Evolutionary conservation across 2,888 invertebrate species (phyloP).

Genomic region (Aleiodes testaceus): DNA sequence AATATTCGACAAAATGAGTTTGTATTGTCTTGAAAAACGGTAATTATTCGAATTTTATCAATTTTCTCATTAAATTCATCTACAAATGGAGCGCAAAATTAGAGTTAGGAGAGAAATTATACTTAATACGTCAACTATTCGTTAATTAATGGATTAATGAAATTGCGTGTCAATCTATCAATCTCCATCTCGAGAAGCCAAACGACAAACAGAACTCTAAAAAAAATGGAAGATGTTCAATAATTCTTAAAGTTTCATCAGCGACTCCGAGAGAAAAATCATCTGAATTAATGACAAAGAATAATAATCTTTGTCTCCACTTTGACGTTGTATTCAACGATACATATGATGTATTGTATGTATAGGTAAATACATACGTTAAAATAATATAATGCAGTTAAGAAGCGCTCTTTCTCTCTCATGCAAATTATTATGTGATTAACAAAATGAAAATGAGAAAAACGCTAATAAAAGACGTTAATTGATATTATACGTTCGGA

Average conservation of each 20-base stretch:
- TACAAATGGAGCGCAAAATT: too few relatives aligned
- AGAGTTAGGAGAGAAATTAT: too few relatives aligned
- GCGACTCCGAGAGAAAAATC: slow-evolving; percentile 42
- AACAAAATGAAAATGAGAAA: slow-evolving; percentile 30
- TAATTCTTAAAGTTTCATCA: slow-evolving; percentile 15
- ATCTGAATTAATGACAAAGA: background rate
- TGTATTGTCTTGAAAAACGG: too few relatives aligned
- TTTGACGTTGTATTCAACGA: slow-evolving; percentile 13
- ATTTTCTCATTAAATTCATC: too few relatives aligned
- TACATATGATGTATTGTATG: slow-evolving; percentile 37
- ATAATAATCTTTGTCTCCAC: background rate
- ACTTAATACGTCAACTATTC: too few relatives aligned
- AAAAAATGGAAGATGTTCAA: background rate
- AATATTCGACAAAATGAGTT: too few relatives aligned
- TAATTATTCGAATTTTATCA: too few relatives aligned
- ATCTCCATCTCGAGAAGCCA: too few relatives aligned
- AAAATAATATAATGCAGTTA: background rate
- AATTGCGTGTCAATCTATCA: too few relatives aligned
- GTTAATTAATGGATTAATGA: too few relatives aligned
- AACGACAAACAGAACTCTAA: too few relatives aligned
- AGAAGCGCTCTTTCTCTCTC: slow-evolving; percentile 43
- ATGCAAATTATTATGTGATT: slow-evolving; percentile 52
- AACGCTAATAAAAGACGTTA: slow-evolving; percentile 50
- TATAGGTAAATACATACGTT: slow-evolving; percentile 18
- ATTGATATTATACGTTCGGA: slow-evolving; percentile 62